Base-by-base conservation (phyloP, 2,888 invertebrate species). In the Tetranychus truncatus region DNA sequence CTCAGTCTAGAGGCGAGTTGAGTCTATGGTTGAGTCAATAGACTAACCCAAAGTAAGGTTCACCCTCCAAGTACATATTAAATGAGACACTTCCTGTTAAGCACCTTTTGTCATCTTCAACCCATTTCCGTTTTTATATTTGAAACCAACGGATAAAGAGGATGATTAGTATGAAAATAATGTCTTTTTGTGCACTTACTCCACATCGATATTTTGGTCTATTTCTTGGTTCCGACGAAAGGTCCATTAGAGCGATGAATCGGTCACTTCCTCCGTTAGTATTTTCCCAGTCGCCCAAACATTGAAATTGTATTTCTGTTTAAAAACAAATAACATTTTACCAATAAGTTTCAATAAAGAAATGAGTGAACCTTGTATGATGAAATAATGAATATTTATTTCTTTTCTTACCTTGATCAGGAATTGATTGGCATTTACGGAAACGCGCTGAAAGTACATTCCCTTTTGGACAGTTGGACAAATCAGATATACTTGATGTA, bases 201-300 rank as follows among this genome's bases (percentile, higher is more conserved):
- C 80, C 80, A 74, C 80, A 80, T 75, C 80, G 77, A 74, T 80
- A 80, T 73, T 79, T 79, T 7, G 80, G 80, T 66, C 79, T 72
- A 45, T 78, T 77, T 75, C 79, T 77, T 9, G 80, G 78, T 24
- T 79, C 79, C 7, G 46, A 21, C 20, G 78, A 69, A 6, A 78
- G 71, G 74, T 79, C 79, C 78, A 80, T 80, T 65, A 80, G 74
- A 34, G 80, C 80, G 76, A 88, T 81, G 81, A 86, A 88, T 55
- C 84, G 84, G 78, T 87, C 85, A 34, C 85, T 84, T 65, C 34
- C 45, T 15, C 46, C 34, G 77, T 84, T 83, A 7, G 84, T 82
- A 15, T 86, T 86, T 76, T 84, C 83, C 88, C 88, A 88, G 79
- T 86, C 86, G 45, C 87, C 88, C 78, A 88, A 81, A 80, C 88